Evolutionary conservation across 2,888 invertebrate genomes (phyloP).

Genomic region (Drosophila bunnanda): DNA sequence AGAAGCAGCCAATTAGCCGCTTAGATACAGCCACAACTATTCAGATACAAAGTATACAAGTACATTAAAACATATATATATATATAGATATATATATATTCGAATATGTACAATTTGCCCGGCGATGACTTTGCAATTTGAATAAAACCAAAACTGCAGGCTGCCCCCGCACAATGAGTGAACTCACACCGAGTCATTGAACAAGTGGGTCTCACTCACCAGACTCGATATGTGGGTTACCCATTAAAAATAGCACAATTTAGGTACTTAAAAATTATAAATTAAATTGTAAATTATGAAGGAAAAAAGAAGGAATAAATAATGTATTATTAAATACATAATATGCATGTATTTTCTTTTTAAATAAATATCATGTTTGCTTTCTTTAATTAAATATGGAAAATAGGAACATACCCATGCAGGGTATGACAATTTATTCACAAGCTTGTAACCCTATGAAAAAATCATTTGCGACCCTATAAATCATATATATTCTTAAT

Average conservation of each 20-base stretch:
- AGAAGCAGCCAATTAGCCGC: conserved; percentile 30
- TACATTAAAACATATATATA: neutral
- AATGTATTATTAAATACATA: neutral
- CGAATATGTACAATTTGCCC: conserved; percentile 1
- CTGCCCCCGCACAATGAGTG: conserved; percentile 37
- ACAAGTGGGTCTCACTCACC: conserved; percentile 3
- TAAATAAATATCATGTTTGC: neutral
- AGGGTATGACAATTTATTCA: too few relatives aligned
- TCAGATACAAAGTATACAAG: neutral
- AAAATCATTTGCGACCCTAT: too few relatives aligned
- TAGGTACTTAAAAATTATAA: neutral
- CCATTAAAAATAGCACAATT: neutral
- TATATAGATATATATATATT: neutral
- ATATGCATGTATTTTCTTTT: neutral
- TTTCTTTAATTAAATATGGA: neutral
- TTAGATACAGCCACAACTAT: conserved; percentile 6
- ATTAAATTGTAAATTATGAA: neutral
- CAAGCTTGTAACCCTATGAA: too few relatives aligned
- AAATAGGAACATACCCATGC: too few relatives aligned
- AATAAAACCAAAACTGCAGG: conserved; percentile 49
- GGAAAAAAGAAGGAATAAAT: too few relatives aligned
- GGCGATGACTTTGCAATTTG: conserved; percentile 53
- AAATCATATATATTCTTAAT: too few relatives aligned
- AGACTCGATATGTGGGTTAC: neutral
- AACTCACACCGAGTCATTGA: conserved; percentile 24